These are phyloP conservation scores for Frankliniella intonsa DNA, from an alignment of 2,888 invertebrate species.

Conservation along the genomic window DNA sequence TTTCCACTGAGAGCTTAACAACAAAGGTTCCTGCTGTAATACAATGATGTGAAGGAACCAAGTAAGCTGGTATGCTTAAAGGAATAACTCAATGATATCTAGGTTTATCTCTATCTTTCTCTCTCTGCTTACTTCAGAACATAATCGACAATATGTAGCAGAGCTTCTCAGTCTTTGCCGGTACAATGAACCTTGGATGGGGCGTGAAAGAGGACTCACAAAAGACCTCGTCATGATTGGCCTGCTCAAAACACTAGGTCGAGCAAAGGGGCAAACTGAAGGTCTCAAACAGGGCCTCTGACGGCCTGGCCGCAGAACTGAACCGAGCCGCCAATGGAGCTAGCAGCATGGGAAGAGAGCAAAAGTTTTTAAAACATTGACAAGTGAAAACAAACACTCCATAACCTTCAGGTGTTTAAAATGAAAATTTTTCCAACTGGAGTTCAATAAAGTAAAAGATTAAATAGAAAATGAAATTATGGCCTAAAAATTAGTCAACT, in stretches of 20 bases:
- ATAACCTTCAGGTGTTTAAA: too few relatives aligned
- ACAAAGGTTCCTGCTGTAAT: too few relatives aligned
- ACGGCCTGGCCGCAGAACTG: neutral
- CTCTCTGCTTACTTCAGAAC: constrained; percentile 2
- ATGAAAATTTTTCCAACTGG: too few relatives aligned
- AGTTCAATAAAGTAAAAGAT: too few relatives aligned
- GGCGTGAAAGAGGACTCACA: constrained; percentile 8
- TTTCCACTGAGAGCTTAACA: too few relatives aligned
- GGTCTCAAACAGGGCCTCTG: neutral
- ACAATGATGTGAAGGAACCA: too few relatives aligned
- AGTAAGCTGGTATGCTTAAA: too few relatives aligned
- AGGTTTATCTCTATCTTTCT: neutral
- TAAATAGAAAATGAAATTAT: too few relatives aligned
- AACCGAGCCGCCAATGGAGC: constrained; percentile 23
- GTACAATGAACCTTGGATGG: neutral
- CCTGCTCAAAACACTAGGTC: constrained; percentile 10
- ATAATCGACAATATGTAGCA: constrained; percentile 14
- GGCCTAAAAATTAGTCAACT: too few relatives aligned
- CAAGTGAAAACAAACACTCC: too few relatives aligned
- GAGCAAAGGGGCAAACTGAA: constrained; percentile 14
- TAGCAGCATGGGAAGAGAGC: constrained; percentile 14
- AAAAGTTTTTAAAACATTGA: neutral
- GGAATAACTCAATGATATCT: too few relatives aligned
- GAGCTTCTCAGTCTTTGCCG: constrained; percentile 10
- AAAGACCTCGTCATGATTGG: constrained; percentile 22